phyloP scores from a whole-genome alignment of 2,888 invertebrate species.

The Lithophane semibrunnea region DNA sequence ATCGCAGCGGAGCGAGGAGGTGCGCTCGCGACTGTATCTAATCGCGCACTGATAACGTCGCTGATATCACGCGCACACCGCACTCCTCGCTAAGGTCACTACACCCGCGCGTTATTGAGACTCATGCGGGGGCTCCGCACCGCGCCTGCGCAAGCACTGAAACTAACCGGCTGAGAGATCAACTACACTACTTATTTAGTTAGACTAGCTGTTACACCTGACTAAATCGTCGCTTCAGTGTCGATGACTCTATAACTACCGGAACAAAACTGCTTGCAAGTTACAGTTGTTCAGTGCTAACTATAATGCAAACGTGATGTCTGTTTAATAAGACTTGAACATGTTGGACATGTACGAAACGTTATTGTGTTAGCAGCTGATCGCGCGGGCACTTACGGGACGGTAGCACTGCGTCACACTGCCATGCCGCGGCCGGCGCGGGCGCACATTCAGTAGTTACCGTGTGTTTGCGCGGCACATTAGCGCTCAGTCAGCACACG shows the following conservation, averaged over 20 bases:
- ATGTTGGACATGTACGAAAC: neutral
- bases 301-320: neutral
- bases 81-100: conserved; percentile 45
- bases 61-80: conserved; percentile 63
- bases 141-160: conserved; percentile 32
- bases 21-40: conserved; percentile 83
- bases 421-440: neutral
- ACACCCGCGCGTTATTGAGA: conserved; percentile 31
- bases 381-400: neutral
- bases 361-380: conserved; percentile 22
- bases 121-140: conserved; percentile 36
- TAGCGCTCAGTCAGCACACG: conserved; percentile 32
- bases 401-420: neutral
- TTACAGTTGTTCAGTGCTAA: neutral
- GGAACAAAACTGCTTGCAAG: neutral
- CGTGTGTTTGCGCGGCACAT: conserved; percentile 50
- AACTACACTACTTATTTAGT: conserved; percentile 37
- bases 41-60: conserved; percentile 77
- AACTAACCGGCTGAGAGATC: conserved; percentile 31
- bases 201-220: conserved; percentile 28
- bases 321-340: neutral
- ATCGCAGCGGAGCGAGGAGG: conserved; percentile 82
- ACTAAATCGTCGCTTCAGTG: conserved; percentile 28
- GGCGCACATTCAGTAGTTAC: neutral
- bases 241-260: conserved; percentile 40